phyloP scores from a whole-genome alignment of 1,140 invertebrate species.

The Drosophila pandora region DNA sequence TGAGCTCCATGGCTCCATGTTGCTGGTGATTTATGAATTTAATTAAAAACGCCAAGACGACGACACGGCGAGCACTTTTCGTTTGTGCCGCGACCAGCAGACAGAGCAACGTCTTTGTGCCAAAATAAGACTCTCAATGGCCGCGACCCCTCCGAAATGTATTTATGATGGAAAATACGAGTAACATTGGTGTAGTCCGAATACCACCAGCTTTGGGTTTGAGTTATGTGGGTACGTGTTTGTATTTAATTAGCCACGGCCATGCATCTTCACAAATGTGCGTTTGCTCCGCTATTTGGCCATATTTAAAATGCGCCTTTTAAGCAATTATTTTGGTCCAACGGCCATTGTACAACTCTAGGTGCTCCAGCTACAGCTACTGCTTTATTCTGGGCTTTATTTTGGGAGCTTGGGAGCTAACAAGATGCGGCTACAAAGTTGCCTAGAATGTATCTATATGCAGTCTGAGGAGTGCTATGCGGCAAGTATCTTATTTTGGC shows the following conservation, averaged over 20 bases:
- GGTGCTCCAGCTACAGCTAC: conserved; percentile 28
- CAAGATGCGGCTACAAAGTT: conserved; percentile 52
- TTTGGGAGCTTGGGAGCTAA: conserved; percentile 23
- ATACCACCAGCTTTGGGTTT: conserved; percentile 28
- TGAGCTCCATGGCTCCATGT: conserved; percentile 6
- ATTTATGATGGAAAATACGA: conserved; percentile 57
- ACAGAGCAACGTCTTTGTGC: conserved; percentile 57
- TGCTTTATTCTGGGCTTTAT: conserved; percentile 5
- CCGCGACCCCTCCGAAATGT: conserved; percentile 33
- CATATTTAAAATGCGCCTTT: conserved; percentile 78
- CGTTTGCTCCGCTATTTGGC: conserved; percentile 64
- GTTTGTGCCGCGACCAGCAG: conserved; percentile 18
- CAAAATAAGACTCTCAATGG: conserved; percentile 17
- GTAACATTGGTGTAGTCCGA: neutral
- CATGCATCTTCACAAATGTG: conserved; percentile 50
- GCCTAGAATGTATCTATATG: conserved; percentile 39
- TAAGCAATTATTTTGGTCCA: conserved; percentile 72
- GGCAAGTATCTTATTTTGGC: conserved; percentile 74
- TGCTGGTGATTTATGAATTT: conserved; percentile 76
- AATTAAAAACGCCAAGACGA: conserved; percentile 70
- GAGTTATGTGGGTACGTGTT: conserved; percentile 75
- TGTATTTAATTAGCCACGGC: conserved; percentile 75
- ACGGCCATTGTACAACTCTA: conserved; percentile 66
- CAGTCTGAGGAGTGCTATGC: conserved; percentile 22
- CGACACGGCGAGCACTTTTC: conserved; percentile 52